Evolutionary conservation across 1,140 invertebrate species (phyloP), one percentile per base, ranked within the genome.

Genomic region (Drosophila malerkotliana): DNA sequence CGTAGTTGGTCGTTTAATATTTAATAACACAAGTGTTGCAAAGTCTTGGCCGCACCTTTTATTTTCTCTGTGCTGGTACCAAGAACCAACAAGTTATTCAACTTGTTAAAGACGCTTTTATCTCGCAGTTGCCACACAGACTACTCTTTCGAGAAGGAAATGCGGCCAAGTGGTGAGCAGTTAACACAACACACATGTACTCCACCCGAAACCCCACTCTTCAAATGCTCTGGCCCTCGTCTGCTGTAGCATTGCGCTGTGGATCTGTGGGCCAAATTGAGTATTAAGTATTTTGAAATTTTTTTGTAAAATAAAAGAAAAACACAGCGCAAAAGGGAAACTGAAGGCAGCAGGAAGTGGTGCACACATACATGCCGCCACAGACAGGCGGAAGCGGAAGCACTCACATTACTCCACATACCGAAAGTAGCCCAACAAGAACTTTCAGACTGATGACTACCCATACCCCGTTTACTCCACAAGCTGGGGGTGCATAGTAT

Each of bases 291-390:
- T 85, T 85, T 85, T 75, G 75, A 55, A 76, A 71, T 79, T 75
- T 78, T 44, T 83, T 24, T 57, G 32, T 32, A 7, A 72, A 67
- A 64, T 52, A 49, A 69, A 69, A 49, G 32, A 57, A 49, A 49
- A 69, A 57, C 51, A 30, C 41, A 56, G 18, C 41, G 24, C 10
- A 32, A 45, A 68, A 48, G 39, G 41, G 51, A 68, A 47, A 69
- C 37, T 37, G 34, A 66, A 48, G 39, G 61, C 58, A 95, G 91
- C 96, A 96, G 95, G 79, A 92, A 92, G 58, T 91, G 84, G 71
- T 58, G 37, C 66, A 52, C 28, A 67, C 52, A n/a, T 37, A 37
- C 12, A 37, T 21, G 34, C 15, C 21, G 21, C 14, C 34, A 39
- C 48, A 60, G 45, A 59, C 62, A 67, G 37, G 56, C 76, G 79